Evolutionary conservation across 2,888 invertebrate genomes (phyloP), one percentile per base, ranked within the genome.

Genomic region (Drosophila recens): DNA sequence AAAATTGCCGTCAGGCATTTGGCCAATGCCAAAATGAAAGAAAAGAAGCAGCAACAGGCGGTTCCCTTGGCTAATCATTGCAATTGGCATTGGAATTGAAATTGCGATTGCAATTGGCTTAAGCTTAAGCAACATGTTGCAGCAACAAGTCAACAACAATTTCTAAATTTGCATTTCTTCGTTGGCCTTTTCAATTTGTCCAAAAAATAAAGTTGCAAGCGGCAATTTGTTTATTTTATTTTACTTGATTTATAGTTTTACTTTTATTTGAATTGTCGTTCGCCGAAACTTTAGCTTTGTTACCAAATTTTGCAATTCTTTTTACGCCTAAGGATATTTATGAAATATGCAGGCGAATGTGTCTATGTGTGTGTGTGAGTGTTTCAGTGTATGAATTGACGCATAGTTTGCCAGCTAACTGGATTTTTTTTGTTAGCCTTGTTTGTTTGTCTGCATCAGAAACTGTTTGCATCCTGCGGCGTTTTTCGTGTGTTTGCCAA

Each of bases 381-480:
- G 53, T 36, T 49, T 46, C 30, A 23, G 36, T 58, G 43, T 64
- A 23, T 64, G 61, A 64, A 57, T 49, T 64, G 75, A 40, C 69
- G 56, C 63, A 80, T 59, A 61, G 74, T 73, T 79, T 73, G 61
- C 42, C 63, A 59, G 40, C 84, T 49, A 82, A 67, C 66, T 61
- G 49, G 4, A 40, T 56, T 64, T 72, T 62, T 67, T 76, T 75
- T 33, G 33, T 33, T 54, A 34, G 20, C 27, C 36, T 56, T 48
- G 36, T 54, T 82, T 67, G 34, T 58, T 64, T 64, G 65, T 61
- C 53, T 70, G 77, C 72, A 72, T 46, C 72, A 52, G 45, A 72
- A 67, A 67, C 53, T 74, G 67, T 72, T 85, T 70, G 45, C 72
- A 46, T 90, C 90, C 83, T 90, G 80, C 72, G 90, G 83, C 90